These are phyloP conservation scores for Myzus persicae DNA, from an alignment of 1,140 invertebrate genomes.

Conservation along the genomic window DNA sequence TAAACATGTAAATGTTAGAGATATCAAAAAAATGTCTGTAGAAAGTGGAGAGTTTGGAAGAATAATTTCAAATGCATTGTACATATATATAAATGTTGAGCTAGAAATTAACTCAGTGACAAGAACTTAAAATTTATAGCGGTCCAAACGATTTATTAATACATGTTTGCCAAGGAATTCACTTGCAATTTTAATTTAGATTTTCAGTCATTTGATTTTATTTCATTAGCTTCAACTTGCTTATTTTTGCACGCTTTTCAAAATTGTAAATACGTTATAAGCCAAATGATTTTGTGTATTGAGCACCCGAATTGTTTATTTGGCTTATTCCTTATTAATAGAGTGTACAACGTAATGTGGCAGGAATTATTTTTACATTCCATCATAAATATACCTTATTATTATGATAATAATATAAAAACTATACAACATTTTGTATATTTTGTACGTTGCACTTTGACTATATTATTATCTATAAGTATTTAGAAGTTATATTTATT, in stretches of 20 bases:
- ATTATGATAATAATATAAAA: neutral
- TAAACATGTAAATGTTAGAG: neutral
- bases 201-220: slow-evolving; percentile 38
- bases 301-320: slow-evolving; percentile 42
- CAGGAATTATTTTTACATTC: neutral
- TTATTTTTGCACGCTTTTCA: slow-evolving; percentile 38
- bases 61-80: slow-evolving; percentile 44
- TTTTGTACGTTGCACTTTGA: neutral
- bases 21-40: neutral
- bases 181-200: slow-evolving; percentile 1
- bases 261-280: slow-evolving; percentile 35
- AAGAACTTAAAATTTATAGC: neutral
- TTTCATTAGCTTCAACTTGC: slow-evolving; percentile 32
- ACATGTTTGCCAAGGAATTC: neutral
- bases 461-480: neutral
- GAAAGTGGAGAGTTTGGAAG: neutral
- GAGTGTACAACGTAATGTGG: slow-evolving; percentile 28
- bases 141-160: neutral
- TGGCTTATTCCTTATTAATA: slow-evolving; percentile 35
- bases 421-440: neutral
- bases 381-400: neutral
- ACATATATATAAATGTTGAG: slow-evolving; percentile 26
- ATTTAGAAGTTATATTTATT: neutral
- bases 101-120: slow-evolving; percentile 49
- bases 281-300: slow-evolving; percentile 34